A percentile compares a stretch with the other conserved stretches of the same genome.
Conservation (phyloP, 23 tunicate genomes). For the Corella eumyota region DNA sequence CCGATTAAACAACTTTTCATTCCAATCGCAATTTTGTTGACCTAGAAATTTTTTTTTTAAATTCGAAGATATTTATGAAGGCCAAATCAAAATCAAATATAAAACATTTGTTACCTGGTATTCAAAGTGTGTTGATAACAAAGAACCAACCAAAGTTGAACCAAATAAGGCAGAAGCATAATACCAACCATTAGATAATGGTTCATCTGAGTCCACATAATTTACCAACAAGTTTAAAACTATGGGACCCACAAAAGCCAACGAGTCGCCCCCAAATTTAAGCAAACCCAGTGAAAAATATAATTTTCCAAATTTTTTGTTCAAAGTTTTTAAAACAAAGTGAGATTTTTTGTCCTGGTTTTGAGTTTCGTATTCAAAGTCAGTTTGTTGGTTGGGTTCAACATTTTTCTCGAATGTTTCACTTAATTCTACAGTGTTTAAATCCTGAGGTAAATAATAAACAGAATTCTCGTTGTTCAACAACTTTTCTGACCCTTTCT, state of each 20-base stretch:
- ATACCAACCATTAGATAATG: constrained; percentile 47
- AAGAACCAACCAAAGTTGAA: constrained; percentile 44
- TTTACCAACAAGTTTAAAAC: constrained; percentile 56
- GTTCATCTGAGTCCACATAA: constrained; percentile 67
- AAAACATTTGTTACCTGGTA: constrained; percentile 44
- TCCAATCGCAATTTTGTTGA: constrained; percentile 47
- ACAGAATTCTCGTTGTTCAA: constrained; percentile 37
- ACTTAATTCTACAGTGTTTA: constrained; percentile 36
- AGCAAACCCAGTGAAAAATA: constrained; percentile 60
- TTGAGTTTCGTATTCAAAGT: neutral
- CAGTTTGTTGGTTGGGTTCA: too few species aligned
- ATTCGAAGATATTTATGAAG: neutral
- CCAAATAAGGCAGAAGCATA: constrained; percentile 74
- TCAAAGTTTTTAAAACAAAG: constrained; percentile 22
- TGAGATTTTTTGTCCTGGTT: neutral
- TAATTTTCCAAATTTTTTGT: constrained; percentile 30
- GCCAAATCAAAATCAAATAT: neutral
- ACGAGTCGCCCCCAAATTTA: constrained; percentile 41
- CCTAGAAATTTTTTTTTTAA: constrained; percentile 23
- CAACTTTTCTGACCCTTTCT: constrained; percentile 28
- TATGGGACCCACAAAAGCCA: constrained; percentile 83
- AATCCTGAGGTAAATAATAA: constrained; percentile 49
- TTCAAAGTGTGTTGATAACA: constrained; percentile 77
- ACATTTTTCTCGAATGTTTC: constrained; percentile 12
- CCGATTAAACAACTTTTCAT: constrained; percentile 52